These are phyloP conservation scores for Acromyrmex heyeri DNA, from an alignment of 1,140 invertebrate genomes.

Conservation along the genomic window DNA sequence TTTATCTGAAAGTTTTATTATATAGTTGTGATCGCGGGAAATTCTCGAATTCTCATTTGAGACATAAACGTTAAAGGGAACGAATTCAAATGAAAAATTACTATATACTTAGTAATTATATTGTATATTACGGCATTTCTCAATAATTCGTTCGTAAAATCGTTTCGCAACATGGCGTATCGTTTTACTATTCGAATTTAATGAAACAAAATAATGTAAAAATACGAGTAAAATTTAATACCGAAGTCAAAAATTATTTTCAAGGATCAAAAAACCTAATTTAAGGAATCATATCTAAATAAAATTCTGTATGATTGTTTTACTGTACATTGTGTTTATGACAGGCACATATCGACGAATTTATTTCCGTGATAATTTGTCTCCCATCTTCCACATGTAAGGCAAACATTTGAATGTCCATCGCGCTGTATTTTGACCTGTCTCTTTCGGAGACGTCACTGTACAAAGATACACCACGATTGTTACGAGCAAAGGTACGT, in stretches of 20 bases:
- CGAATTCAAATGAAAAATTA: not conserved
- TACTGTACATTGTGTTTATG: not conserved
- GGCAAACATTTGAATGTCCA: not conserved
- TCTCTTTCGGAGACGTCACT: constrained; percentile 4
- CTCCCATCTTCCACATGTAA: not conserved
- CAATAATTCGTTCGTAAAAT: not conserved
- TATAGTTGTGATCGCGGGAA: constrained; percentile 16
- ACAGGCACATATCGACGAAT: not conserved
- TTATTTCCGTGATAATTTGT: not conserved
- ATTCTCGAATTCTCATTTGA: constrained; percentile 4
- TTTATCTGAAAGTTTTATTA: constrained; percentile 35
- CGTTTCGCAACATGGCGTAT: not conserved
- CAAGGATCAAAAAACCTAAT: not conserved
- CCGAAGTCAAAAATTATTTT: not conserved
- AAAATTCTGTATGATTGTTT: not conserved
- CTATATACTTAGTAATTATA: not conserved
- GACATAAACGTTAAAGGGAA: not conserved
- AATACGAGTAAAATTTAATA: not conserved
- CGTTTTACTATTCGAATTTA: not conserved
- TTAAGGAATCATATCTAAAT: not conserved
- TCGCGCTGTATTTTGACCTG: not conserved
- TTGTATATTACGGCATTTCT: not conserved
- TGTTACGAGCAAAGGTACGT: constrained; percentile 39
- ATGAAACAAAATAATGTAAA: not conserved
- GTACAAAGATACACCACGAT: constrained; percentile 23